These are phyloP conservation scores for Phoebastria nigripes DNA, from an alignment of 2,797 vertebrate genomes.

Conservation along the genomic window DNA sequence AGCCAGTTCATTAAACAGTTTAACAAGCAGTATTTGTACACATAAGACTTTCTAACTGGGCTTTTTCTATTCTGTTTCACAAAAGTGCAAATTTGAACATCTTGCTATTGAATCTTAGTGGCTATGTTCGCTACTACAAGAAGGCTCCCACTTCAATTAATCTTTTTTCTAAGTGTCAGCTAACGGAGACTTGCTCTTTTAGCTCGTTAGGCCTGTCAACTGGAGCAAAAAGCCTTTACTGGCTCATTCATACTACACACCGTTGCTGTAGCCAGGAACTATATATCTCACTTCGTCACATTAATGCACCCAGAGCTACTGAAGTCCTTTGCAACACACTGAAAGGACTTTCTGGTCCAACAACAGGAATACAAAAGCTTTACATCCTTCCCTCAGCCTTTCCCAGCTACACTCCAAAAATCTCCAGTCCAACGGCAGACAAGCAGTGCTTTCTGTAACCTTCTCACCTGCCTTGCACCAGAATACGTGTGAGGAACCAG, in stretches of 20 bases:
- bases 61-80: neutral
- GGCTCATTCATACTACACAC: neutral
- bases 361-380: neutral
- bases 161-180: neutral
- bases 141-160: neutral
- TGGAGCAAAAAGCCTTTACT: neutral
- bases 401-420: neutral
- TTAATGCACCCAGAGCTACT: neutral
- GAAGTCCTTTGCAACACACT: neutral
- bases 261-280: neutral
- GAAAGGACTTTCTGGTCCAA: neutral
- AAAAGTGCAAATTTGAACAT: neutral
- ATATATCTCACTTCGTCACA: neutral
- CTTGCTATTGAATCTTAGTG: neutral
- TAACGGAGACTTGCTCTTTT: neutral
- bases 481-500: neutral
- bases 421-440: fast-evolving
- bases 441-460: neutral
- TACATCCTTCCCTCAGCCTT: neutral
- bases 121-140: neutral
- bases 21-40: neutral
- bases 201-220: neutral
- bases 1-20: neutral
- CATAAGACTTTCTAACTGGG: neutral
- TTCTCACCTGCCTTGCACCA: neutral